Percentiles rank a stretch among this genome's conserved stretches.
Evolutionary conservation across 2,113 vertebrate genomes (phyloP).

Genomic region (Pteronura brasiliensis): DNA sequence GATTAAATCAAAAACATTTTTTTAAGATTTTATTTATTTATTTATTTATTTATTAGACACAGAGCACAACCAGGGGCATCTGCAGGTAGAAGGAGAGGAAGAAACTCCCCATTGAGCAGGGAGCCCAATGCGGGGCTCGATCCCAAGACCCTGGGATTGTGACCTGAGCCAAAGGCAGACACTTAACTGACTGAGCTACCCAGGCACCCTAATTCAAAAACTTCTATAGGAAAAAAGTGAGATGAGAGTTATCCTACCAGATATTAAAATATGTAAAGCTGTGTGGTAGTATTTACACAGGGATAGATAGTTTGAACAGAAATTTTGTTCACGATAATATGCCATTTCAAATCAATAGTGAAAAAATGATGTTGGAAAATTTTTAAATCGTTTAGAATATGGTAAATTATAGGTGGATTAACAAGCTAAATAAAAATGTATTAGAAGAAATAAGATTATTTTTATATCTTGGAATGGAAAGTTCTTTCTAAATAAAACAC

Average conservation of each 20-base stretch:
- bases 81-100: background rate
- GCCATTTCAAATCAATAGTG: background rate
- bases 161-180: background rate
- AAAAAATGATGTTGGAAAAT: background rate
- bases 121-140: background rate
- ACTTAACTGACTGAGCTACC: background rate
- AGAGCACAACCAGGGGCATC: background rate
- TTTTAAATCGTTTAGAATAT: background rate
- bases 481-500: conserved; percentile 19
- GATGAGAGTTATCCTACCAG: background rate
- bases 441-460: conserved; percentile 6
- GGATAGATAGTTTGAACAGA: background rate
- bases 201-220: background rate
- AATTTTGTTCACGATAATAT: background rate
- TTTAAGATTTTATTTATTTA: no score
- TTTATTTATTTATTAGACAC: background rate
- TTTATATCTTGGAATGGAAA: background rate
- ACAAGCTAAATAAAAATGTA: background rate
- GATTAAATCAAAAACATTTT: background rate
- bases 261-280: conserved; percentile 18
- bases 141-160: background rate
- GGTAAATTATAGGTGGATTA: background rate
- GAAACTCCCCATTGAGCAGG: background rate
- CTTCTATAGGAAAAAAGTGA: background rate
- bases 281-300: background rate